phyloP scores from a whole-genome alignment of 2,888 invertebrate species.

The Lottia gigantea region DNA sequence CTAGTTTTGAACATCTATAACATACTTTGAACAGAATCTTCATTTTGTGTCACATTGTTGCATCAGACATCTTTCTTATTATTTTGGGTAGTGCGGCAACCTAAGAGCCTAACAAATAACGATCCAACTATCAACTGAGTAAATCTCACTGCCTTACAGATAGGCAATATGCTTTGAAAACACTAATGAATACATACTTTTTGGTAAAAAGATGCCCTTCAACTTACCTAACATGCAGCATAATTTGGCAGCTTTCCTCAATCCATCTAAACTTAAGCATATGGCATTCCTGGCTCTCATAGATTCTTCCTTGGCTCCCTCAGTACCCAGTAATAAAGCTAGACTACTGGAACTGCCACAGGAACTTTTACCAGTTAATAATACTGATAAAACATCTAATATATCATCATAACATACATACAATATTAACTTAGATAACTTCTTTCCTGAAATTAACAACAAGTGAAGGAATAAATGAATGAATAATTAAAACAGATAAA shows the following conservation, averaged over 20 bases:
- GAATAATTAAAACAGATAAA: too few species aligned
- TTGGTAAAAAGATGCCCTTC: not conserved
- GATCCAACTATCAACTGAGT: too few species aligned
- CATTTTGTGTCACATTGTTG: too few species aligned
- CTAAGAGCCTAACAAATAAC: too few species aligned
- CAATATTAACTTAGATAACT: constrained; percentile 75
- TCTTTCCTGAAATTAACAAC: constrained; percentile 52
- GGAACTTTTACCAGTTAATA: constrained; percentile 71
- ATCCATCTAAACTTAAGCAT: constrained; percentile 86
- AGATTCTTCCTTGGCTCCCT: constrained; percentile 69
- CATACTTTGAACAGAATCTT: too few species aligned
- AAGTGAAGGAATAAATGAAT: not conserved
- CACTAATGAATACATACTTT: too few species aligned
- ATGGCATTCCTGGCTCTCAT: constrained; percentile 80
- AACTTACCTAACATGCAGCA: constrained; percentile 82
- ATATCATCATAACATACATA: constrained; percentile 94
- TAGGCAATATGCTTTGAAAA: too few species aligned
- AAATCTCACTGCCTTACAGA: too few species aligned
- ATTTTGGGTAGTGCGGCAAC: too few species aligned
- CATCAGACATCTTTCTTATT: too few species aligned
- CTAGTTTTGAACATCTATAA: too few species aligned
- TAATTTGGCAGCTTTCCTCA: constrained; percentile 90
- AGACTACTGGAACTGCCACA: constrained; percentile 69
- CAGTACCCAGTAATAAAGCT: constrained; percentile 68
- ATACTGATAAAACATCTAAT: constrained; percentile 86